These are phyloP conservation scores for Ammodytes dubius DNA, from an alignment of 2,113 vertebrate species.

Conservation along the genomic window DNA sequence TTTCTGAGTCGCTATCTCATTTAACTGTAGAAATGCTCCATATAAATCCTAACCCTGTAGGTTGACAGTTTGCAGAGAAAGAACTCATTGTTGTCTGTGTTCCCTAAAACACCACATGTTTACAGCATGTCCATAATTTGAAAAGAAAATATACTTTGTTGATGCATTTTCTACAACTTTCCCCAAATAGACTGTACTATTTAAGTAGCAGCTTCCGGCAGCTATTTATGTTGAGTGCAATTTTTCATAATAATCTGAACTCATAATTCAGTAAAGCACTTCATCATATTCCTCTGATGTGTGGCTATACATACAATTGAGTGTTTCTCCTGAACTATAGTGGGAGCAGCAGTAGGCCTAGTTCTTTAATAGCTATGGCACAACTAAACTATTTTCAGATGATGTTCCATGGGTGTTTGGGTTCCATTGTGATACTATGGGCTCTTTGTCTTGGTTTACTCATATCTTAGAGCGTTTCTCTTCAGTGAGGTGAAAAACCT, in stretches of 20 bases:
- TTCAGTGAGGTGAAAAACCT: neutral
- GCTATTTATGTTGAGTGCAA: neutral
- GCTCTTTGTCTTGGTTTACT: neutral
- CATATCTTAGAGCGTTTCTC: neutral
- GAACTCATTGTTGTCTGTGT: neutral
- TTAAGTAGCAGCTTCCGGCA: neutral
- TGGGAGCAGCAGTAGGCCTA: neutral
- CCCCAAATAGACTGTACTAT: neutral
- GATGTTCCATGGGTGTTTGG: neutral
- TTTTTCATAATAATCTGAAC: neutral
- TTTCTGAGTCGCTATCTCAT: neutral
- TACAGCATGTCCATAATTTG: neutral
- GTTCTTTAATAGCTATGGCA: neutral
- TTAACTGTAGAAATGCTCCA: neutral
- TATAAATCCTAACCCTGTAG: neutral
- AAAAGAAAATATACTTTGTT: neutral
- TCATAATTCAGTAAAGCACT: neutral
- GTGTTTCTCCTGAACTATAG: neutral
- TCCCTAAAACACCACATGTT: no score
- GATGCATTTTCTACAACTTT: neutral
- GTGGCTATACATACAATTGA: neutral
- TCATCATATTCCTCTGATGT: neutral
- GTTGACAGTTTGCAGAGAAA: neutral
- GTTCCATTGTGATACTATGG: constrained; percentile 7
- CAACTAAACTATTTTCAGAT: constrained; percentile 10